Evolutionary conservation across 2,797 vertebrate genomes (phyloP), one percentile per base, ranked within the genome.

Genomic region (Pangasius krempfi): DNA sequence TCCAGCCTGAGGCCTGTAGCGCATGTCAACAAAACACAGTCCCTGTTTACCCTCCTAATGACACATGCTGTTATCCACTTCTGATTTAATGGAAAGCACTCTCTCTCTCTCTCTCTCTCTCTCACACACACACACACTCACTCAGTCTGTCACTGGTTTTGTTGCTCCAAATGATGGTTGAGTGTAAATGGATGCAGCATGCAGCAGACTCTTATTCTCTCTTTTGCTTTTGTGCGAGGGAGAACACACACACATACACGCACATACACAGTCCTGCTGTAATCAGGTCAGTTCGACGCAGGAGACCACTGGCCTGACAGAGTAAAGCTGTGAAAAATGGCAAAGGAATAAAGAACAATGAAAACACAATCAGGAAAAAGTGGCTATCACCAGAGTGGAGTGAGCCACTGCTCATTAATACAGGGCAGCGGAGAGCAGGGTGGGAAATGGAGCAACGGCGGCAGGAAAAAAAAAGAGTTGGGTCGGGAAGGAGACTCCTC

Each of bases 251-350:
- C 78, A 76, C 62, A 52, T 30, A 80, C 54, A 58, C 72, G 60
- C 79, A 66, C 83, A 88, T 14, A 9, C 16, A 80, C 64, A 44
- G 84, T 87, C 86, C 73, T 70, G 83, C 87, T 81, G 50, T 91
- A 90, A 91, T 91, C 90, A 89, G 90, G 91, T 90, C 92, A 92
- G 90, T 84, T 88, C 84, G 83, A 85, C 86, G 87, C 92, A 88
- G 92, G 91, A 93, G 90, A 91, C 85, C n/a, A 44, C 86, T 80
- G 88, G 64, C 81, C 78, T 87, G 90, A 91, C 87, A 88, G 86
- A 87, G 85, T 84, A 93, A 91, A 93, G 85, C 90, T 89, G 90
- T 91, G 92, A 93, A 88, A 92, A 92, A 93, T 91, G 87, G 89
- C 87, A 83, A 90, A 90, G 90, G 88, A 91, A 92, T 91, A 90